Conservation (phyloP, 2,113 vertebrate species). For the Cryptotis parvus region DNA sequence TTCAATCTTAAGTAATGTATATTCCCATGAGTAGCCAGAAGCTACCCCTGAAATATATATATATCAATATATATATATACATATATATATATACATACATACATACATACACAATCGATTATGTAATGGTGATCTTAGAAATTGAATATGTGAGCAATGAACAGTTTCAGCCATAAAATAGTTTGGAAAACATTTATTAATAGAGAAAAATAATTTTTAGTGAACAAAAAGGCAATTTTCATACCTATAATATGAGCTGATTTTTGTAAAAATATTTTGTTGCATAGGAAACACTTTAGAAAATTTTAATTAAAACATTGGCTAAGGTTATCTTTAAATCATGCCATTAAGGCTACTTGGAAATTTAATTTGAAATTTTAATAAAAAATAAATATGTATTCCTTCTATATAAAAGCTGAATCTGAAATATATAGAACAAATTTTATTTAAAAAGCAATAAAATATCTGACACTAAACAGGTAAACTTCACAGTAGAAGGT, state of each 20-base stretch:
- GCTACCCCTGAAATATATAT: too few species aligned
- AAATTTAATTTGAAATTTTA: slow-evolving; percentile 15
- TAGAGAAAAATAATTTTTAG: background rate
- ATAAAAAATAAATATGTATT: background rate
- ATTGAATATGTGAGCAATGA: background rate
- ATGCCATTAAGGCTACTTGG: background rate
- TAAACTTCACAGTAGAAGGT: background rate
- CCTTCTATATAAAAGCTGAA: background rate
- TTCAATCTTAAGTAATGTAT: too few species aligned
- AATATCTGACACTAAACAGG: background rate
- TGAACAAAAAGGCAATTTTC: background rate
- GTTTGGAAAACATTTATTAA: slow-evolving; percentile 5
- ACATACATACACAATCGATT: background rate
- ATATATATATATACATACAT: too few species aligned
- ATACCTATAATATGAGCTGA: background rate
- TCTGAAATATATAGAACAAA: background rate
- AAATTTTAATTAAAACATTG: slow-evolving; percentile 12
- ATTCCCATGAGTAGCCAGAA: too few species aligned
- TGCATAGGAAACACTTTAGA: background rate
- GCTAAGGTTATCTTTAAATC: background rate
- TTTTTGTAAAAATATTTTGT: background rate
- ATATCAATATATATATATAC: too few species aligned
- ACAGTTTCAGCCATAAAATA: background rate
- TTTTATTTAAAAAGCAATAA: slow-evolving; percentile 38
- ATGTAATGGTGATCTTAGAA: background rate